Percentiles rank a stretch among this genome's conserved stretches.
phyloP scores from a whole-genome alignment of 1,140 invertebrate genomes.

The Mizuhopecten yessoensis region DNA sequence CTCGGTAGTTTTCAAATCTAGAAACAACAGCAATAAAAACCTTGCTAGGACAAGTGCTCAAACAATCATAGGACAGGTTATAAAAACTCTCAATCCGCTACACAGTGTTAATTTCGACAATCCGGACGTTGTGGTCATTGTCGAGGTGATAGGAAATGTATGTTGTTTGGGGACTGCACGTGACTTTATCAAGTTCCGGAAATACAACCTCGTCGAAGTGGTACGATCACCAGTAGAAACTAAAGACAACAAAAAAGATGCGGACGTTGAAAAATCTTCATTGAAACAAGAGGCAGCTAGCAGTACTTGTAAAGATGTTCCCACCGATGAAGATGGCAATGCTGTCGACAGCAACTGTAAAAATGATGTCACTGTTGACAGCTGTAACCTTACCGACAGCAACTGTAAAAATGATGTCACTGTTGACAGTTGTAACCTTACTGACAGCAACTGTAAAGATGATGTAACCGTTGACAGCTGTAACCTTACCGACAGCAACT shows the following conservation, averaged over 20 bases:
- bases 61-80: slow-evolving; percentile 66
- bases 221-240: slow-evolving; percentile 43
- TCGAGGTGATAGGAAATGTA: slow-evolving; percentile 79
- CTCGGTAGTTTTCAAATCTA: slow-evolving; percentile 91
- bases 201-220: slow-evolving; percentile 82
- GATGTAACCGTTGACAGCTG: background rate
- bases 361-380: background rate
- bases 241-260: background rate
- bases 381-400: background rate
- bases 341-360: background rate
- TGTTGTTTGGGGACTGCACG: slow-evolving; percentile 82
- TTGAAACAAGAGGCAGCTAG: background rate
- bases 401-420: background rate
- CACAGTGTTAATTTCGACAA: slow-evolving; percentile 74
- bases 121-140: slow-evolving; percentile 78
- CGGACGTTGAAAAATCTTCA: background rate
- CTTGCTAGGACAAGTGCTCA: slow-evolving; percentile 86
- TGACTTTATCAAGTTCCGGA: slow-evolving; percentile 79
- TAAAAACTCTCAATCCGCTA: slow-evolving; percentile 72
- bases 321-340: background rate
- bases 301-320: background rate
- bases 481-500: background rate
- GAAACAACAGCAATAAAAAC: slow-evolving; percentile 90
- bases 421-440: background rate
- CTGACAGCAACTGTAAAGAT: background rate